Base-by-base conservation (phyloP, 2,113 vertebrate genomes). In the Vulpes lagopus region DNA sequence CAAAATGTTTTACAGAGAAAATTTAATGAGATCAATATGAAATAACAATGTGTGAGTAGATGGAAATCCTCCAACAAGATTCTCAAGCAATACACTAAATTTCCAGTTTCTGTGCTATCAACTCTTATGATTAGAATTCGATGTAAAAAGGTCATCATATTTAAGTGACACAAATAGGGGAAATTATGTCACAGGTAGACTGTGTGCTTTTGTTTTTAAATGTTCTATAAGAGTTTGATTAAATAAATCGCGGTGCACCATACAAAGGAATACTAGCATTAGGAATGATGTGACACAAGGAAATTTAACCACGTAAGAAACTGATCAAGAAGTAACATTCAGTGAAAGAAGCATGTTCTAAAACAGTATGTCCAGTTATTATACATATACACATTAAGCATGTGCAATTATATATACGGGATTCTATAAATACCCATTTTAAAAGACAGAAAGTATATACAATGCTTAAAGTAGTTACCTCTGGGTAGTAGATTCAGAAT, bases 51-150 rank as follows among this genome's bases (percentile, higher is more conserved):
- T n/a, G 11, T 86, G 62, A 85, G 86, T 67, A 76, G 53, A 49
- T 9, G 6, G 62, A 97, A 96, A 95, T 85, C 91, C n/a, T 89
- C 62, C 83, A 90, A 90, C 20, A 74, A 43, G 22, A 86, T 78
- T 95, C 32, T 93, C 32, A 85, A 96, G n/a, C 6, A 22, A 74
- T 1, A 22, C 25, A 96, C 23, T 57, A 51, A 79, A 86, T 35
- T 57, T 94, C 57, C 64, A 79, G 25, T 71, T 79, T 67, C 43
- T 35, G 14, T 73, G 73, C 9, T n/a, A 69, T 14, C 51, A n/a
- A 69, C 43, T 79, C 71, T 84, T 64, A 62, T 64, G 51, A 86
- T 64, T 38, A 79, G 22, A 92, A 85, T 83, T 79, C 59, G 86
- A 81, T 25, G 53, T 38, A 90, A 59, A 59, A 65, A 91, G 9